Conservation (phyloP, 2,113 vertebrate genomes). For the Hepsetus odoe region DNA sequence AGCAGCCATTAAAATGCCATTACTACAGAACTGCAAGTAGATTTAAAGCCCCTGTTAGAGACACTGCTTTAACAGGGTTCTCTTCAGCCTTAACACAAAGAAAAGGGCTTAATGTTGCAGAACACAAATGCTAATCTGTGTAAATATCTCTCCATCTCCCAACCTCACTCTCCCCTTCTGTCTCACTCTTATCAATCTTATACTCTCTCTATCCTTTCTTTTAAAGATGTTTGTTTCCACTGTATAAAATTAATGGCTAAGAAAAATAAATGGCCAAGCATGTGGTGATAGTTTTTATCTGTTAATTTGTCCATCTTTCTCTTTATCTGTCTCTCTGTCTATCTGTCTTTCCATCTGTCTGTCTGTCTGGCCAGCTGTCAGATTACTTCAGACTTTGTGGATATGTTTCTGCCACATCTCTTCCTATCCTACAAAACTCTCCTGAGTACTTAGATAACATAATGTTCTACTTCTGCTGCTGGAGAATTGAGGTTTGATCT, state of each 20-base stretch:
- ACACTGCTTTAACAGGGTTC: neutral
- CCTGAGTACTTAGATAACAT: constrained; percentile 2
- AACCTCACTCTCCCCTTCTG: neutral
- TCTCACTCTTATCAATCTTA: no score
- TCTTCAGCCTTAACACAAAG: neutral
- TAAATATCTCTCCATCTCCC: constrained; percentile 2
- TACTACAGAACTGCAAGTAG: neutral
- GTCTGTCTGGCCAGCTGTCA: neutral
- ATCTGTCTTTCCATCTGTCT: no score
- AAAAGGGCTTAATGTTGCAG: constrained; percentile 13
- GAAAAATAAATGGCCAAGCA: constrained; percentile 16
- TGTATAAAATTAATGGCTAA: neutral
- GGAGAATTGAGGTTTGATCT: neutral
- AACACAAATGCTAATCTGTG: constrained; percentile 21
- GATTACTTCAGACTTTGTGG: constrained; percentile 33
- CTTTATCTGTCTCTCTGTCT: no score
- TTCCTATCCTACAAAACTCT: constrained; percentile 5
- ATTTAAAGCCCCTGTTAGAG: constrained; percentile 11
- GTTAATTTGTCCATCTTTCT: no score
- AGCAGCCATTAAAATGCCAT: constrained; percentile 17
- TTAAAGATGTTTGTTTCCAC: no score
- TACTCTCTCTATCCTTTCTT: neutral
- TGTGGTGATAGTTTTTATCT: no score
- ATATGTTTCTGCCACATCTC: constrained; percentile 41
- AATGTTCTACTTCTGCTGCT: neutral